phyloP scores from a whole-genome alignment of 2,888 invertebrate genomes.

The Omphaloscelis lunosa region DNA sequence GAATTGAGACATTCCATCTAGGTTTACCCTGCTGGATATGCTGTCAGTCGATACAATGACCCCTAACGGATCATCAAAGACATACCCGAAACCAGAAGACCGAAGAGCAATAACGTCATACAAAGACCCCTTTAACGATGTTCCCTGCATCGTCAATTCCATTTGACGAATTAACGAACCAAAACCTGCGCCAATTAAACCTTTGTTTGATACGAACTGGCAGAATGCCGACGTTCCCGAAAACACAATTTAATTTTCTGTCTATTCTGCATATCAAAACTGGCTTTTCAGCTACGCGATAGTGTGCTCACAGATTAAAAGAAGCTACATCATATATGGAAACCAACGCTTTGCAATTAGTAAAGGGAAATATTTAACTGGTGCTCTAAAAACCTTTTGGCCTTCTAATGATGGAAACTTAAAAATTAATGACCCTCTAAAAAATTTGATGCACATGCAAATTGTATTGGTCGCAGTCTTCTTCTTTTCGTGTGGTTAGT shows the following conservation, averaged over 20 bases:
- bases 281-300: conserved; percentile 11
- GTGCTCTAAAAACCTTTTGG: background rate
- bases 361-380: background rate
- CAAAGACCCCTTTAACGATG: conserved; percentile 11
- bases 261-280: conserved; percentile 11
- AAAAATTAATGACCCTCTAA: too few relatives aligned
- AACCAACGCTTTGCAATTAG: conserved; percentile 17
- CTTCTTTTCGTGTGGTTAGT: too few relatives aligned
- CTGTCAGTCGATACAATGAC: background rate
- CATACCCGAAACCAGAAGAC: background rate
- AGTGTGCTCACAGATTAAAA: conserved; percentile 1
- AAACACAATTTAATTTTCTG: conserved; percentile 37
- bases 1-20: background rate
- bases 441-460: too few relatives aligned
- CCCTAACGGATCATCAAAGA: background rate
- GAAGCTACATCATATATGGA: background rate
- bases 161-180: conserved; percentile 30
- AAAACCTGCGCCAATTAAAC: conserved; percentile 47
- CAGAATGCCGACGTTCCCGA: conserved; percentile 27
- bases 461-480: too few relatives aligned
- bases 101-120: background rate
- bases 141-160: conserved; percentile 22
- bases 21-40: too few relatives aligned
- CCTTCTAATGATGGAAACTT: too few relatives aligned
- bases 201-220: conserved; percentile 45